Evolutionary conservation across 2,888 invertebrate species (phyloP), one percentile per base, ranked within the genome.

Genomic region (Ephialtes manifestator): DNA sequence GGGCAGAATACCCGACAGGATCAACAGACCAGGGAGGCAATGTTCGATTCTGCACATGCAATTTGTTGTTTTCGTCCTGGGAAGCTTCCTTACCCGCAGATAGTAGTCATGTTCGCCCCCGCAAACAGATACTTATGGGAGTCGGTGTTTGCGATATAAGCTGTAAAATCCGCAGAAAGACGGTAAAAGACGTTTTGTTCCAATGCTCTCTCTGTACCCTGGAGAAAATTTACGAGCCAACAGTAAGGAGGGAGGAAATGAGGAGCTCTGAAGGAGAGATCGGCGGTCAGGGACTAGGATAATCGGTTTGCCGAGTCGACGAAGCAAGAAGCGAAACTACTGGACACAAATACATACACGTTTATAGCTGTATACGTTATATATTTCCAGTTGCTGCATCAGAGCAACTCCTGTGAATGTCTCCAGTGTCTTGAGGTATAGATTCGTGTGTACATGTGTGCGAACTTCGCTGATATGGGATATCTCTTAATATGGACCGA

Each of bases 401-500:
- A 4, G 13, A 55, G 20, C 39, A 10, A 10, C 48, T 48, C 48
- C 1, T 46, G 48, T 48, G 48, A n/a, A 7, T 51, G n/a, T 51
- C n/a, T n/a, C 7, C 4, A 39, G 39, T 15, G 39, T 60, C 60
- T 28, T 31, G 48, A 48, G 60, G 48, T 70, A 31, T 35, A 48
- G 48, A 58, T 51, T 51, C 51, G 11, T 20, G 11, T 13, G 53
- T 46, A n/a, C 39, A 68, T 51, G 71, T 65, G 76, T 65, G 51
- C 48, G 70, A 31, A 31, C 68, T 15, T 35, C 28, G 65, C 70
- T 51, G 72, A 88, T 88, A 85, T 86, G 83, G 88, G 86, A 88
- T 65, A 65, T 89, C 87, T 89, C 91, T 91, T 89, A 89, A 91
- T 90, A 91, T 90, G 90, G 91, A 88, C 88, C 87, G 65, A 65